Conservation (phyloP, 2,797 vertebrate genomes). For the Xerus rutilus region DNA sequence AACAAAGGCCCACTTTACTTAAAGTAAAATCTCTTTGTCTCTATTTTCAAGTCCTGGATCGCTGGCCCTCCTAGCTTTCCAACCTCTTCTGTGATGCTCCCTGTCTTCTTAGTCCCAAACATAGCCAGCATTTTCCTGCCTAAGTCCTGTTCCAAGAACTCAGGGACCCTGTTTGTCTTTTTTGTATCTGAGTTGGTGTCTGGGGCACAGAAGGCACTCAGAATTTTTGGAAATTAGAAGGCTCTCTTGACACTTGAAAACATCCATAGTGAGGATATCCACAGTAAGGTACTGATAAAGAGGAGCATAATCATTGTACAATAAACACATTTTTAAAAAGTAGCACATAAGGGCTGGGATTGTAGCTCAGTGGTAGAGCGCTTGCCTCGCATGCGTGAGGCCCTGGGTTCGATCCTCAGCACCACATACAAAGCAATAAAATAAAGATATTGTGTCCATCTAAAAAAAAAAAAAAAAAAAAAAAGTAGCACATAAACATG, state of each 20-base stretch:
- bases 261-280: neutral
- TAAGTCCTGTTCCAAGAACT: neutral
- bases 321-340: slow-evolving; percentile 9
- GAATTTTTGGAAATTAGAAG: slow-evolving; percentile 77
- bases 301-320: neutral
- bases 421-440: too few relatives aligned
- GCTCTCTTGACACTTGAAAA: slow-evolving; percentile 70
- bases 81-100: neutral
- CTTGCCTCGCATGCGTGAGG: too few relatives aligned
- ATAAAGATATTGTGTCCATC: too few relatives aligned
- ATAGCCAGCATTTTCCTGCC: neutral
- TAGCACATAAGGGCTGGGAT: neutral
- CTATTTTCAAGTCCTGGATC: neutral
- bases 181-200: neutral
- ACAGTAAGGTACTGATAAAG: neutral
- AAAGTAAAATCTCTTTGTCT: neutral
- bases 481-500: neutral
- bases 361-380: too few relatives aligned
- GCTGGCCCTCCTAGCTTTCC: neutral
- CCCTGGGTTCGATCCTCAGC: too few relatives aligned
- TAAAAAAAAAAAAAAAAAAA: too few relatives aligned
- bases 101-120: neutral
- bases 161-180: neutral
- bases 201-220: neutral
- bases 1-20: neutral